A percentile compares a stretch with the other conserved stretches of the same genome.
phyloP scores from a whole-genome alignment of 1,140 invertebrate genomes.

The Pemphigus obesinymphae region DNA sequence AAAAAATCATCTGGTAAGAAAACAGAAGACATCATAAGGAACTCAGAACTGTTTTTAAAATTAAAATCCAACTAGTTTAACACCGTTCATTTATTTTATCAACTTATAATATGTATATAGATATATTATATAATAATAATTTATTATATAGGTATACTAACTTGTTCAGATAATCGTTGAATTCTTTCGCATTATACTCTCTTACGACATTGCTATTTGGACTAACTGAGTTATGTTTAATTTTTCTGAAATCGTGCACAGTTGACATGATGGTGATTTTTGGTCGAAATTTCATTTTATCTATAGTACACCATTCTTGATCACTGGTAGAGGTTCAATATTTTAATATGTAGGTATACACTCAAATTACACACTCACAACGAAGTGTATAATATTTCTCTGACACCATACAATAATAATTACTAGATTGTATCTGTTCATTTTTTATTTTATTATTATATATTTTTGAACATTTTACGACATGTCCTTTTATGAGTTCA shows the following conservation, averaged over 20 bases:
- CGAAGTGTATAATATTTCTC: not conserved
- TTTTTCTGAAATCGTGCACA: not conserved
- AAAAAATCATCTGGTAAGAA: too few species aligned
- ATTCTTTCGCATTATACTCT: constrained; percentile 14
- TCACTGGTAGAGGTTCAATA: not conserved
- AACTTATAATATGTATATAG: too few species aligned
- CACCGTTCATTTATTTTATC: too few species aligned
- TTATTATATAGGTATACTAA: too few species aligned
- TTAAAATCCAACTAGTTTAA: too few species aligned
- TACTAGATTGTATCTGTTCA: too few species aligned
- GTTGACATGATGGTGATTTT: not conserved
- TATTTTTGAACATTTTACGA: not conserved
- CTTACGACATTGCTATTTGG: not conserved
- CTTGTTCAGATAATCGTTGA: constrained; percentile 36
- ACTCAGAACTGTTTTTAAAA: too few species aligned
- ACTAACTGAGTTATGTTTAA: not conserved
- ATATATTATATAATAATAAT: too few species aligned
- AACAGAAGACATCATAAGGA: too few species aligned
- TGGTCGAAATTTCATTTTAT: not conserved
- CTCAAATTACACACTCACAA: too few species aligned
- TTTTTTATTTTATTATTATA: not conserved
- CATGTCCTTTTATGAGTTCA: not conserved
- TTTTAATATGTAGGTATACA: not conserved
- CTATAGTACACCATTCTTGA: not conserved
- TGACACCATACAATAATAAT: not conserved